Base-by-base conservation (phyloP, 1,140 invertebrate genomes). In the Diprion similis region DNA sequence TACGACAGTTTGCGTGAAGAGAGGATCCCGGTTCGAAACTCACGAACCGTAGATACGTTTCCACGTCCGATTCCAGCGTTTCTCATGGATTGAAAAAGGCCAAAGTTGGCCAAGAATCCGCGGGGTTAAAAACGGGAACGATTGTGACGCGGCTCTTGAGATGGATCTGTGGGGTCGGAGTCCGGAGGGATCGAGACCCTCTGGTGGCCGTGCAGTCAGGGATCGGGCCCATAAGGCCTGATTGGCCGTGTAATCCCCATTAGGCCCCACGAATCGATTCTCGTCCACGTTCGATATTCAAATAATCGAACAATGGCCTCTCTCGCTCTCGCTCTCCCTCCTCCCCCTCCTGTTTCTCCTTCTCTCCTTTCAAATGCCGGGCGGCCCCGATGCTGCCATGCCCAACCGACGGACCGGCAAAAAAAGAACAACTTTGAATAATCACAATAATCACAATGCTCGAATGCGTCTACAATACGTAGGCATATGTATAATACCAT, bases 181-280 rank as follows among this genome's bases (percentile, higher is more conserved):
- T 37, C 24, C 24, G 24, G 24, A 37, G 24, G 24, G 24, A 37
- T 37, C 24, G 24, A 37, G 24, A 37, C 24, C 24, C 24, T 37
- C 24, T 37, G 24, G 24, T 37, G 59, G 59, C 1, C 59, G 59
- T 17, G 59, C 59, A 15, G 51, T 59, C 51, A 9, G 51, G n/a
- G 51, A 59, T 59, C 51, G 51, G 19, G 66, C 11, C 15, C 66
- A 68, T 0, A 81, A 84, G 81, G 83, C 81, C 80, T 85, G 86
- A 86, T 87, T 87, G 84, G 82, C 85, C 84, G 81, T 86, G 85
- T 86, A 87, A 86, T 87, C 83, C 83, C 85, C 82, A 87, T 87
- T 87, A 87, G 82, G 80, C 80, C 79, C 80, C 83, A 83, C 84
- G 85, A 87, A 87, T 87, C 85, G 83, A 86, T 87, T 86, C 83